Evolutionary conservation across 2,888 invertebrate species (phyloP), one percentile per base, ranked within the genome.

Genomic region (Seira ritae): DNA sequence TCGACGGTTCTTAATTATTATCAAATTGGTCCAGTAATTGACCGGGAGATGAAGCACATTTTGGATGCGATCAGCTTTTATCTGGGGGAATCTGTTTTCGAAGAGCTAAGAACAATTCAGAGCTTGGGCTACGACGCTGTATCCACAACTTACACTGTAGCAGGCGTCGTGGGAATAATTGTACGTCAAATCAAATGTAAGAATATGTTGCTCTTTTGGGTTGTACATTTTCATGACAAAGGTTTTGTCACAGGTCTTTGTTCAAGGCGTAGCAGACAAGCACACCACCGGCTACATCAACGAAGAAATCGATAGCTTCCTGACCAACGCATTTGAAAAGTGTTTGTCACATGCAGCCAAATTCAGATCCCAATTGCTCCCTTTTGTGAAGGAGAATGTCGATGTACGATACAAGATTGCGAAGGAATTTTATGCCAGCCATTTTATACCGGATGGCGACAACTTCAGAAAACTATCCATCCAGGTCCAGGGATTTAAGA

Each of bases 391-490:
- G n/a, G 37, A 71, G n/a, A 71, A 24, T 0, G 22, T 24, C 0
- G 31, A 62, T 17, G 2, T 80, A 31, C 50, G 20, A 1, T 65
- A 23, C 65, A 46, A 69, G 1, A 60, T n/a, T 6, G 46, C 72
- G 0, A 71, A 66, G 3, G 10, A 42, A 1, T 71, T 81, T 19
- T 82, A 42, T 62, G 6, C 0, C 6, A 10, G 22, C 0, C 12
- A 69, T 6, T 22, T 83, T 17, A 20, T 70, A n/a, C 65, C 83
- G 19, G 22, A 23, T 0, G 83, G 82, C 15, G 19, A 55, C 0
- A 0, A 24, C 0, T 82, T 72, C n/a, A 66, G 82, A 4, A 82
- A 82, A 23, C 12, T 82, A 0, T 76, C 82, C 0, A 20, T 82
- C 1, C 82, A 82, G 23, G 60, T 82, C 15, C 76, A 75, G 50